phyloP scores from a whole-genome alignment of 2,888 invertebrate species.

The Perizoma affinitatum region DNA sequence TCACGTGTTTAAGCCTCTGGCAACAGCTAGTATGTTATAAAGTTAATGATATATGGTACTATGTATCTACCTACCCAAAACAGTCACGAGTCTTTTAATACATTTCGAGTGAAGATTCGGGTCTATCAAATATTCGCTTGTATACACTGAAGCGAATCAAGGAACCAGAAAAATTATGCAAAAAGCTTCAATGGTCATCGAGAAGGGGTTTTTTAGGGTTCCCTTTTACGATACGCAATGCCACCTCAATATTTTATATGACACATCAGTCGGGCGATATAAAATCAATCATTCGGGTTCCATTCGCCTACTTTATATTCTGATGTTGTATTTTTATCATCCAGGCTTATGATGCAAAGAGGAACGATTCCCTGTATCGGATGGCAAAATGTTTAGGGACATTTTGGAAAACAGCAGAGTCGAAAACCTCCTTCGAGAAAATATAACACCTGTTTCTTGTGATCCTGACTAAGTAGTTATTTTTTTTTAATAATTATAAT shows the following conservation, averaged over 20 bases:
- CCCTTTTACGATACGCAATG: conserved; percentile 51
- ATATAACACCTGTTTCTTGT: neutral
- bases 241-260: conserved; percentile 56
- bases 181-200: conserved; percentile 68
- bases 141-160: conserved; percentile 63
- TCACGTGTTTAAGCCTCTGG: no score
- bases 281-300: conserved; percentile 58
- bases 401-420: conserved; percentile 15
- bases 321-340: conserved; percentile 54
- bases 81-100: conserved; percentile 13
- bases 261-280: conserved; percentile 47
- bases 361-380: conserved; percentile 47
- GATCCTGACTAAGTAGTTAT: no score
- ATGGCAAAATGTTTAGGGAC: conserved; percentile 35
- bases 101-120: conserved; percentile 29
- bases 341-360: conserved; percentile 36
- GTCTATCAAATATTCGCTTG: conserved; percentile 38
- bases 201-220: conserved; percentile 44
- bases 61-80: neutral
- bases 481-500: no score
- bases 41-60: no score
- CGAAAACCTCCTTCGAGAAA: neutral
- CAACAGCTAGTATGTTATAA: no score
- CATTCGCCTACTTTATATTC: conserved; percentile 63
- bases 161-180: conserved; percentile 71